Percentiles rank a stretch among this genome's conserved stretches.
These are phyloP conservation scores for Ciona savignyi DNA, from an alignment of 23 tunicate species.

Conservation along the genomic window DNA sequence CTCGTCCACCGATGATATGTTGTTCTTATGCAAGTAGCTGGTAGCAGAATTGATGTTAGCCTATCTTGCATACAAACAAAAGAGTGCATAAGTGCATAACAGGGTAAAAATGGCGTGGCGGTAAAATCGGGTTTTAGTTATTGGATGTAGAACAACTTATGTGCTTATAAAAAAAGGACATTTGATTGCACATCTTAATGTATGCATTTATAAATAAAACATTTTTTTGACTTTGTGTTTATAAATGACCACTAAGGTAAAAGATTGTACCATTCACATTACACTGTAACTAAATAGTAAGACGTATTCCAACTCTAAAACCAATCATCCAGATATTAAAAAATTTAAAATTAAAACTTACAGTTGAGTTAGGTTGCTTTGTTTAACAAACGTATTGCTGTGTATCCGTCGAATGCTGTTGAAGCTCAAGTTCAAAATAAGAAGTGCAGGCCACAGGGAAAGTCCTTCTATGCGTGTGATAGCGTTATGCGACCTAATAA, in stretches of 20 bases:
- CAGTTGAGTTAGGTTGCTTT: constrained; percentile 21
- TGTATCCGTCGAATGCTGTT: constrained; percentile 16
- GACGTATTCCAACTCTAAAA: not conserved
- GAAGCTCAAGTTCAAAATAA: constrained; percentile 29
- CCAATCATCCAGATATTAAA: not conserved
- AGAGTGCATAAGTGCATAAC: no score
- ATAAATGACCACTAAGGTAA: no score
- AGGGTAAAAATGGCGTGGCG: no score
- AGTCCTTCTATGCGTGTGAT: constrained; percentile 13
- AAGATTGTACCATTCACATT: no score
- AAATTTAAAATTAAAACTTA: constrained; percentile 8
- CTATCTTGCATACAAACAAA: no score
- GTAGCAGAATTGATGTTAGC: no score
- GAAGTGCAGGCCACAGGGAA: constrained; percentile 11
- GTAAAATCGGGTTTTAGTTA: no score
- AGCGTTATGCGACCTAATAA: constrained; percentile 37
- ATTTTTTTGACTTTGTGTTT: no score
- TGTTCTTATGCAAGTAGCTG: constrained; percentile 54
- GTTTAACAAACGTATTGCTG: constrained; percentile 16
- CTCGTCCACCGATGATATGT: constrained; percentile 12
- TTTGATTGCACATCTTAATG: no score
- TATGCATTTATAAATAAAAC: no score
- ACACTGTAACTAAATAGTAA: no score
- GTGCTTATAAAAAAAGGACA: not conserved
- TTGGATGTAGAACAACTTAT: not conserved